Evolutionary conservation across 2,113 vertebrate genomes (phyloP).

Genomic region (Fregetta grallaria): DNA sequence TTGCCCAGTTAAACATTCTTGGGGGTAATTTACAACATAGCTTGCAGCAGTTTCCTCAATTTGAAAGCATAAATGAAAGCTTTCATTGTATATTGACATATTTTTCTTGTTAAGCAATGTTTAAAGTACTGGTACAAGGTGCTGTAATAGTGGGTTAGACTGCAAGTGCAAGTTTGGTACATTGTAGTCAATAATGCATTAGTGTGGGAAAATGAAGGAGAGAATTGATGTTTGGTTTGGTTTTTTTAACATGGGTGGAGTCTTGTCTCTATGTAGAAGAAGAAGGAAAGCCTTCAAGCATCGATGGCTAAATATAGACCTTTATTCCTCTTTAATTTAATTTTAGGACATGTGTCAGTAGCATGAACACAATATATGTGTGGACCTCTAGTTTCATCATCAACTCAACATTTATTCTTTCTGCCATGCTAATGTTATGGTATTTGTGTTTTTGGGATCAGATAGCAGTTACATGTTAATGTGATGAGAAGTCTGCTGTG

Average conservation of each 20-base stretch:
- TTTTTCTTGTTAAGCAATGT: slow-evolving; percentile 85
- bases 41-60: slow-evolving; percentile 80
- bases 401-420: not conserved
- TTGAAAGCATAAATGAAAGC: slow-evolving; percentile 81
- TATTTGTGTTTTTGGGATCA: not conserved
- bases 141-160: slow-evolving; percentile 80
- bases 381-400: not conserved
- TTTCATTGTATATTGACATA: slow-evolving; percentile 82
- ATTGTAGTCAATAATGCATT: slow-evolving; percentile 66
- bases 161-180: slow-evolving; percentile 76
- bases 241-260: not conserved
- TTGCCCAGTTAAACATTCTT: slow-evolving; percentile 79
- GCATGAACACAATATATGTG: not conserved
- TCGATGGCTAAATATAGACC: not conserved
- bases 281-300: not conserved
- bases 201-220: slow-evolving; percentile 48
- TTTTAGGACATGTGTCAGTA: not conserved
- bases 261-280: not conserved
- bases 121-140: slow-evolving; percentile 84
- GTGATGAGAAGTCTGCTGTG: not conserved
- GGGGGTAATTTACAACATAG: slow-evolving; percentile 81
- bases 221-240: not conserved
- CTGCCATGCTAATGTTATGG: not conserved
- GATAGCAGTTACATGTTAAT: not conserved
- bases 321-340: not conserved